These are phyloP conservation scores for Mastacembelus armatus DNA, from an alignment of 2,797 vertebrate species.

Conservation along the genomic window DNA sequence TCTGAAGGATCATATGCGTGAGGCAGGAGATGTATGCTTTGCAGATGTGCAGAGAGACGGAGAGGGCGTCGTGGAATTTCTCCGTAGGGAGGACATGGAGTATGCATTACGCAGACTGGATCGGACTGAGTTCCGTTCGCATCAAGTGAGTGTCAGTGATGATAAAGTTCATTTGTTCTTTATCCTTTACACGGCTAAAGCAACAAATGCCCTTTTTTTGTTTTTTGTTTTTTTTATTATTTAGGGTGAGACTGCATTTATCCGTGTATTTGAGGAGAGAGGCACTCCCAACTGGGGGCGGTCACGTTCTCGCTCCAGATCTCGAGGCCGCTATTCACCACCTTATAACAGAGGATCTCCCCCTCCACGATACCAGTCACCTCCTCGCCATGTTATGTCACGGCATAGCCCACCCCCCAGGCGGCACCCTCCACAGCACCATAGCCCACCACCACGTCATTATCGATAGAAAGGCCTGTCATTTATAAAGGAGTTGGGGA, in stretches of 20 bases:
- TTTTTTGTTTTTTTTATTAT: no score
- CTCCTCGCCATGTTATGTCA: constrained; percentile 86
- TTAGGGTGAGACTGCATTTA: constrained; percentile 91
- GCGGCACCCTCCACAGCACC: constrained; percentile 74
- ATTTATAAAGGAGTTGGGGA: constrained; percentile 30
- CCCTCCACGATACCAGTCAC: constrained; percentile 89
- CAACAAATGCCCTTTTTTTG: background rate
- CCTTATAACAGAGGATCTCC: constrained; percentile 92
- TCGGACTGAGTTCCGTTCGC: constrained; percentile 89
- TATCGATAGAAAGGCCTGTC: constrained; percentile 77
- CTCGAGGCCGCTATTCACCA: constrained; percentile 91
- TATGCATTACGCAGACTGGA: constrained; percentile 88
- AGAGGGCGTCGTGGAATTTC: constrained; percentile 90
- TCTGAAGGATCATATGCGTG: constrained; percentile 91
- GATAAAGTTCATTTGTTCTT: background rate
- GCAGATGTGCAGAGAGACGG: constrained; percentile 90
- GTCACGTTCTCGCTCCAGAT: constrained; percentile 92
- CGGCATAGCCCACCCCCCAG: constrained; percentile 84
- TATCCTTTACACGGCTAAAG: background rate
- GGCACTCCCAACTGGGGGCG: constrained; percentile 85
- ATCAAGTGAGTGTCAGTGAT: constrained; percentile 80
- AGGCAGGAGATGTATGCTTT: constrained; percentile 90
- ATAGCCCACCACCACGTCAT: constrained; percentile 85
- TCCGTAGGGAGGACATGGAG: constrained; percentile 92
- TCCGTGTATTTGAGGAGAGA: constrained; percentile 90